Base-by-base conservation (phyloP, 2,113 vertebrate species). In the Cygnus atratus region DNA sequence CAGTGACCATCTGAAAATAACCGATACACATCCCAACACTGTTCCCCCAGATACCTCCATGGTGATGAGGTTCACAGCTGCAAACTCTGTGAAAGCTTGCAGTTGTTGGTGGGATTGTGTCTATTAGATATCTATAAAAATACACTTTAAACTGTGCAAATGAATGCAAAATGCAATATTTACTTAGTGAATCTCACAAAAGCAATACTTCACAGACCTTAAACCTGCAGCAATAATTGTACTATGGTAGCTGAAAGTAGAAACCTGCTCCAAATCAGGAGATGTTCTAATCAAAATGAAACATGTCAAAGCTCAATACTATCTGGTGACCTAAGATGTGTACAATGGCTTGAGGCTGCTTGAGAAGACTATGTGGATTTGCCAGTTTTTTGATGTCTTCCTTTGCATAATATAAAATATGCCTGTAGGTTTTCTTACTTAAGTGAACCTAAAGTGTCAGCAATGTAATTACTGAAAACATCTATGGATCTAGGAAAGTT, bases 41-140 rank as follows among this genome's bases (percentile, higher is more conserved):
- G 9, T 73, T 77, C 14, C 18, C n/a, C 28, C 9, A 50, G 8
- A 4, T 59, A 50, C 8, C 87, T 84, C n/a, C 37, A 50, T 29
- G 84, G 20, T 3, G 2, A 57, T 29, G 26, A 76, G 39, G 21
- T 80, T 84, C 21, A 57, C 17, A 59, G 15, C 29, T 12, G 4
- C 48, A 80, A 88, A 3, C 4, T 73, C 26, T 62, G 1, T 41
- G 22, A 54, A 80, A 84, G 68, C 71, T 84, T 43, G 41, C 52
- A 71, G 5, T 16, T 92, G 10, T 54, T 92, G 1, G 0, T 67
- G 19, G 12, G 8, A 37, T 14, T 57, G 0, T 4, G 3, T 71
- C 20, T 58, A 28, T 58, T 48, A 57, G 3, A 31, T 54, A 52
- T 7, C 12, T 75, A 39, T n/a, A 81, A 78, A 70, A 91, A 14